Evolutionary conservation across 2,113 vertebrate genomes (phyloP).

Genomic region (Camelus bactrianus): DNA sequence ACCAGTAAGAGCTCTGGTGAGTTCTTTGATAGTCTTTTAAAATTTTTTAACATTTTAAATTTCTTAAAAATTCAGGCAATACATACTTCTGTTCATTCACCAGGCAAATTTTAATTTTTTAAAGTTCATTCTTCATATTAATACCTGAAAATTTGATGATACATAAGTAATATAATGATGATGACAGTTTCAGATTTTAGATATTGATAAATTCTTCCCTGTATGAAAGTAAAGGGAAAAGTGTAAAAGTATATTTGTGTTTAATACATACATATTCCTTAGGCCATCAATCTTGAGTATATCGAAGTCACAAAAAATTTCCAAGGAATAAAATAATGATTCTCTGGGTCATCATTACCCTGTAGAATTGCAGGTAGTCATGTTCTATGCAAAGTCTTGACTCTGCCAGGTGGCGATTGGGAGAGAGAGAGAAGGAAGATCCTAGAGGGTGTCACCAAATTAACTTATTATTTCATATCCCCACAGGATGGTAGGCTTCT

Average conservation of each 20-base stretch:
- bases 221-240: background rate
- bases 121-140: background rate
- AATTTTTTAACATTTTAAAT: background rate
- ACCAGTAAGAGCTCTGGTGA: background rate
- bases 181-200: background rate
- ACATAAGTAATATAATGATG: background rate
- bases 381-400: background rate
- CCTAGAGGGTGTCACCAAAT: background rate
- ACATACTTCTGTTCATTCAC: background rate
- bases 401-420: background rate
- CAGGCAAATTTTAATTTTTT: background rate
- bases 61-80: background rate
- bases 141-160: background rate
- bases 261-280: background rate
- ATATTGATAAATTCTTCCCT: background rate
- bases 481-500: background rate
- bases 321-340: background rate
- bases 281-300: background rate
- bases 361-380: background rate
- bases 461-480: background rate
- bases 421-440: accelerated
- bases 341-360: background rate
- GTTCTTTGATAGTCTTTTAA: background rate
- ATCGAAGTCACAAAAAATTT: background rate
- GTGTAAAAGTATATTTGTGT: background rate